A percentile compares a stretch with the other conserved stretches of the same genome.
These are phyloP conservation scores for Apamea crenata DNA, from an alignment of 2,888 invertebrate genomes.

Conservation along the genomic window DNA sequence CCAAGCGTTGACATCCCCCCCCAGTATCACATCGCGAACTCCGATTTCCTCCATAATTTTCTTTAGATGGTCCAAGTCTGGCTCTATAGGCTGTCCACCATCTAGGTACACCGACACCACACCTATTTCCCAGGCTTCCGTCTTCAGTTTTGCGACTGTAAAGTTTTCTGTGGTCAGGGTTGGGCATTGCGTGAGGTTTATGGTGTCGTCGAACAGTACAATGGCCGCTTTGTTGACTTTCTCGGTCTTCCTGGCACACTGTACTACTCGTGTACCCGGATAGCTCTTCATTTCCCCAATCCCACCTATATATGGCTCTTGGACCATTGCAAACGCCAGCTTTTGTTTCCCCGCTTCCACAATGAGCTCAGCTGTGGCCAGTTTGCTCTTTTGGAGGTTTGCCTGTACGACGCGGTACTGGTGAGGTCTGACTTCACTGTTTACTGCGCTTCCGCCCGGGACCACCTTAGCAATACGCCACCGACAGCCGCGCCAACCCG, in stretches of 20 bases:
- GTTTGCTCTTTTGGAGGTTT: conserved; percentile 1
- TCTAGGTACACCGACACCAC: not conserved
- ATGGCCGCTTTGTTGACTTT: not conserved
- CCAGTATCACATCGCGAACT: too few species aligned
- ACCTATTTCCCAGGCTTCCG: not conserved
- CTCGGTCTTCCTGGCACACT: not conserved
- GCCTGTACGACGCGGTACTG: not conserved
- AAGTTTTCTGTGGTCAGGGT: not conserved
- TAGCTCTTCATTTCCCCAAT: not conserved
- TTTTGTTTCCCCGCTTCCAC: not conserved
- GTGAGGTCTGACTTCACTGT: not conserved
- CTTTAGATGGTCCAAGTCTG: not conserved
- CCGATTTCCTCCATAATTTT: not conserved
- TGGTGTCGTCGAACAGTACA: not conserved
- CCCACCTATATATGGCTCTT: not conserved
- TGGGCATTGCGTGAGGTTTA: not conserved
- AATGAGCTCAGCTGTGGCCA: not conserved
- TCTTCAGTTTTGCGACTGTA: not conserved
- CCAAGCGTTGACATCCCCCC: too few species aligned
- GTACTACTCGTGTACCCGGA: not conserved
- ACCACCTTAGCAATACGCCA: too few species aligned
- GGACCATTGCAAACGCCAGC: not conserved
- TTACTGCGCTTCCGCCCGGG: not conserved
- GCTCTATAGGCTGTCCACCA: not conserved
- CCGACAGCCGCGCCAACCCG: too few species aligned